These are phyloP conservation scores for Caenorhabditis sp. DNA, from an alignment of 2,888 invertebrate species.

Conservation along the genomic window DNA sequence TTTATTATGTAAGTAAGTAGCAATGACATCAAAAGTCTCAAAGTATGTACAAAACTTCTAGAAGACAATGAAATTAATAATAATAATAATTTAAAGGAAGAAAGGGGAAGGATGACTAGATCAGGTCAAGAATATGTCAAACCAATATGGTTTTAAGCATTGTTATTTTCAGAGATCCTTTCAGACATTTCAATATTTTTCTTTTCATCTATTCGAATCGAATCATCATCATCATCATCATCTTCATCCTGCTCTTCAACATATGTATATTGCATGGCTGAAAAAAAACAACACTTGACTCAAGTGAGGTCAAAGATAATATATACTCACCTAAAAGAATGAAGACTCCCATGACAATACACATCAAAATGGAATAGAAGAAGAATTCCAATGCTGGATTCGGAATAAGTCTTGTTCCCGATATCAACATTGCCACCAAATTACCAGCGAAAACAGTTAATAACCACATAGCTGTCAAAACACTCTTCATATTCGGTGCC, in stretches of 20 bases:
- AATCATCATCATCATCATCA: slow-evolving; percentile 15
- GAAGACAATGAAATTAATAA: not conserved
- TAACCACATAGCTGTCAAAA: slow-evolving; percentile 86
- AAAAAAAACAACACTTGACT: slow-evolving; percentile 9
- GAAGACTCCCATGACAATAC: slow-evolving; percentile 63
- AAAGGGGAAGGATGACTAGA: not conserved
- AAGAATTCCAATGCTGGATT: slow-evolving; percentile 69
- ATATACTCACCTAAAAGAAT: slow-evolving; percentile 44
- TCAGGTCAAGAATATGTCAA: not conserved
- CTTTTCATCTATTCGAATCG: slow-evolving; percentile 22
- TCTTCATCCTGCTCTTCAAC: slow-evolving; percentile 39
- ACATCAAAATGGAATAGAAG: slow-evolving; percentile 68
- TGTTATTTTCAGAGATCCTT: slow-evolving; percentile 16
- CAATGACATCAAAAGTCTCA: not conserved
- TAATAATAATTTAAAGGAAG: slow-evolving; percentile 14
- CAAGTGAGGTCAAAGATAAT: not conserved
- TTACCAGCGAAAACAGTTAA: slow-evolving; percentile 92
- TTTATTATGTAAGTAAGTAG: not conserved
- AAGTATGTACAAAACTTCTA: not conserved
- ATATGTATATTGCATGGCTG: slow-evolving; percentile 54
- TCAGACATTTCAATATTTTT: slow-evolving; percentile 24
- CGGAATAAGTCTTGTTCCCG: slow-evolving; percentile 57
- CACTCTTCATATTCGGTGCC: slow-evolving; percentile 90
- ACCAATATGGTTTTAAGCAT: slow-evolving; percentile 6
- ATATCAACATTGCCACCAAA: slow-evolving; percentile 85